Base-by-base conservation (phyloP, 2,797 vertebrate species). In the Anguilla marmorata region DNA sequence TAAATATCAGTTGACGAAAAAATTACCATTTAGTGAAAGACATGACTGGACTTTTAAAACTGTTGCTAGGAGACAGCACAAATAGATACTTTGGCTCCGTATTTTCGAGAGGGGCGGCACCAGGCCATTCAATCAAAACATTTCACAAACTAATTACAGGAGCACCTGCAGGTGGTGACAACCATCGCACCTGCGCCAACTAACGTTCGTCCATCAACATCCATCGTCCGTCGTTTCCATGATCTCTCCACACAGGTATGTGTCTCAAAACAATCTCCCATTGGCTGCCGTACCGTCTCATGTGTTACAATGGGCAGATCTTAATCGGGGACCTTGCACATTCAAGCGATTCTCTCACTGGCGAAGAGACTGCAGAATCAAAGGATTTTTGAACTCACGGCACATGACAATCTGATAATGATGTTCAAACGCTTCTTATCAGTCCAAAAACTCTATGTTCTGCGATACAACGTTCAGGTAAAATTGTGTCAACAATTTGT, bases 141-240 rank as follows among this genome's bases (percentile, higher is more conserved):
- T 82, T 82, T 82, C 19, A 50, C 14, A 50, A 50, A 82, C 79
- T 87, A 80, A 87, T 87, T 83, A 66, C 41, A 83, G 79, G 4
- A 41, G 24, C 79, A 63, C 56, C 24, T 37, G 79, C 1, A 30
- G 41, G 54, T 2, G 54, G 8, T 58, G 37, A 60, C 33, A 48
- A 21, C 52, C 54, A 54, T 4, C 74, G 16, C 86, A 63, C 74
- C 86, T 82, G 86, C 37, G 37, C 41, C 79, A 82, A 50, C 41
- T 21, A 82, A 82, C 1, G 45, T 24, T 50, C 41, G 3, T 82
- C 45, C 79, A 82, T 82, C 79, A 50, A 45, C 41, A 45, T 45
- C 41, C 41, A 45, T 45, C 41, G 41, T 45, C 41, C 41, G 41
- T 45, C 41, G 1, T 82, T n/a, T 82, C 19, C 21, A 82, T 50